These are phyloP conservation scores for Drosophila gunungcola DNA, from an alignment of 1,140 invertebrate genomes.

Conservation along the genomic window DNA sequence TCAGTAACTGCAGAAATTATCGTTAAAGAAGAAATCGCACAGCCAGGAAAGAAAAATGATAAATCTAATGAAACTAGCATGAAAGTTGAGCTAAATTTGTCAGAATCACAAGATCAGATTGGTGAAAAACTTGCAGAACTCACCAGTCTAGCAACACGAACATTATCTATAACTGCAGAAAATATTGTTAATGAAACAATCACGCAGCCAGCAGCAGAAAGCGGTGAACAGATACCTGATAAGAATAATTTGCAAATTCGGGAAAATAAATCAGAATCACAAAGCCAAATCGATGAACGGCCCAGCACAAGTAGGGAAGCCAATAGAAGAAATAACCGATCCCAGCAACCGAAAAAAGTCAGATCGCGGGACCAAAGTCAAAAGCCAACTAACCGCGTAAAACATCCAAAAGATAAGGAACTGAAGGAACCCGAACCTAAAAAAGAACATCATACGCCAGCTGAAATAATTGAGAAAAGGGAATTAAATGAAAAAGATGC, in stretches of 20 bases:
- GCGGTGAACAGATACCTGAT: neutral
- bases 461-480: neutral
- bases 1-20: neutral
- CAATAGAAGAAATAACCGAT: slow-evolving; percentile 38
- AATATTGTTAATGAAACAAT: neutral
- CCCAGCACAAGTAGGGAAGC: slow-evolving; percentile 56
- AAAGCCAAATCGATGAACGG: slow-evolving; percentile 32
- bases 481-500: neutral
- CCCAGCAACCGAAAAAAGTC: slow-evolving; percentile 39
- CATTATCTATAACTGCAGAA: too few species aligned
- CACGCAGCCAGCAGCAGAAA: neutral
- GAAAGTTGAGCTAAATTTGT: too few species aligned
- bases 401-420: slow-evolving; percentile 3
- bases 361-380: slow-evolving; percentile 58
- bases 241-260: neutral
- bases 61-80: neutral
- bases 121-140: neutral
- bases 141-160: too few species aligned
- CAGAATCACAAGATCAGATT: neutral
- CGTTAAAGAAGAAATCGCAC: neutral
- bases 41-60: neutral
- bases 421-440: neutral
- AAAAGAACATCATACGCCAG: neutral
- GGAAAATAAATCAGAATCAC: neutral
- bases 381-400: slow-evolving; percentile 40